Evolutionary conservation across 1,140 invertebrate species (phyloP), one percentile per base, ranked within the genome.

Genomic region (Drosophila suzukii): DNA sequence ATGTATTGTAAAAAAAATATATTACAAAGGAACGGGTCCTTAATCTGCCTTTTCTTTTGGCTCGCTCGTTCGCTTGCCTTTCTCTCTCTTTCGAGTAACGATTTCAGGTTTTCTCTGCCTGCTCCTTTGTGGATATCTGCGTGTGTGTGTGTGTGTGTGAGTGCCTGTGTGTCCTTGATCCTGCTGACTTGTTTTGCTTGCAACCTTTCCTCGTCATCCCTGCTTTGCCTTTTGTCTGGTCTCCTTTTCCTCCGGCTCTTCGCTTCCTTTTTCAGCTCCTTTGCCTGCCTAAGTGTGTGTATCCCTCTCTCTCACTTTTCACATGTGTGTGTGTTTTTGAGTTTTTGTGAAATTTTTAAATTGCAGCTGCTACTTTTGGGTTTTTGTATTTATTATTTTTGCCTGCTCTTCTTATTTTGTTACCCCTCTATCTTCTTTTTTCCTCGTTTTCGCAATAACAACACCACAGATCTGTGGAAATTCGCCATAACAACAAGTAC

Each of bases 351-450:
- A 81, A 81, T 85, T 82, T 80, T 82, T 81, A 46, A 81, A 84
- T 85, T 91, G 89, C 89, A 91, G 89, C 89, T 91, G 89, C 89
- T 68, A 75, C 81, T 79, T 91, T 91, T 81, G 50, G 59, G 59
- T 30, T 62, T 78, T 62, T 81, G 49, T 62, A 53, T 78, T 65
- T 63, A 38, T 61, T 81, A 65, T 67, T 88, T 85, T 61, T 66
- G 73, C 72, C 71, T 67, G 43, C 62, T 63, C 51, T 55, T 46
- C 43, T 51, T 49, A 5, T 70, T 20, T 41, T 27, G n/a, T 11
- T 36, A 27, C 11, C 44, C 20, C 38, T 49, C 4, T 20, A 13
- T 62, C 20, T 55, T 36, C 38, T 10, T 41, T n/a, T 30, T 43
- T 15, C n/a, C 39, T 32, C 34, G 41, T 17, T 68, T 30, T 49